A percentile compares a stretch with the other conserved stretches of the same genome.
Evolutionary conservation across 2,888 invertebrate species (phyloP).

Genomic region (Strigamia crassipes): DNA sequence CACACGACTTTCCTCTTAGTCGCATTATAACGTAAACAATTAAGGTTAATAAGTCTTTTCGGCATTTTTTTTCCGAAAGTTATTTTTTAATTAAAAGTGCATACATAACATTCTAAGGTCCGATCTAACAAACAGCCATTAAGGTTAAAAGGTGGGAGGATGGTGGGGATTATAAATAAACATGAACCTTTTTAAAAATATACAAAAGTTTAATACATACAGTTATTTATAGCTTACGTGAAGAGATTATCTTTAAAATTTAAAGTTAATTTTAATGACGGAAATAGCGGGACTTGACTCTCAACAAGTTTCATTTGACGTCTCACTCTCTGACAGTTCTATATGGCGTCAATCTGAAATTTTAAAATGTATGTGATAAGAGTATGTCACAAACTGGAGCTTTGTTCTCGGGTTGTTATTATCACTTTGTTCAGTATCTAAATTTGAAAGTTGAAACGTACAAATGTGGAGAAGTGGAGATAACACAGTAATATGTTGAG

Average conservation of each 20-base stretch:
- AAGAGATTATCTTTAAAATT: not conserved
- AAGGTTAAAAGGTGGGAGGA: too few species aligned
- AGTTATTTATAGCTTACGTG: not conserved
- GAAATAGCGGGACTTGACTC: not conserved
- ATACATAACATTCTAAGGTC: not conserved
- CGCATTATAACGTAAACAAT: not conserved
- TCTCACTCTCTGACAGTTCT: not conserved
- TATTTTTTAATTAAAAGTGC: conserved; percentile 2
- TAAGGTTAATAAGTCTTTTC: conserved; percentile 19
- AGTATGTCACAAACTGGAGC: not conserved
- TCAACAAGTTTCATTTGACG: not conserved
- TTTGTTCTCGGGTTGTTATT: not conserved
- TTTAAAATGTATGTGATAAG: not conserved
- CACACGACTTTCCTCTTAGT: not conserved
- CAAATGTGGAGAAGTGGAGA: not conserved
- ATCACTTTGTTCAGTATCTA: not conserved
- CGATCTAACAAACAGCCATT: not conserved
- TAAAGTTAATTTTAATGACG: not conserved
- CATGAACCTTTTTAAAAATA: not conserved
- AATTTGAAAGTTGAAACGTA: not conserved
- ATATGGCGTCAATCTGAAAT: not conserved
- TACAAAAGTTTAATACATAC: not conserved
- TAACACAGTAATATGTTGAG: not conserved
- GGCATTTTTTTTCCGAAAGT: not conserved
- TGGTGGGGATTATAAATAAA: too few species aligned